These are phyloP conservation scores for Halcyon chelicuti DNA, from an alignment of 2,797 vertebrate genomes.

Conservation along the genomic window DNA sequence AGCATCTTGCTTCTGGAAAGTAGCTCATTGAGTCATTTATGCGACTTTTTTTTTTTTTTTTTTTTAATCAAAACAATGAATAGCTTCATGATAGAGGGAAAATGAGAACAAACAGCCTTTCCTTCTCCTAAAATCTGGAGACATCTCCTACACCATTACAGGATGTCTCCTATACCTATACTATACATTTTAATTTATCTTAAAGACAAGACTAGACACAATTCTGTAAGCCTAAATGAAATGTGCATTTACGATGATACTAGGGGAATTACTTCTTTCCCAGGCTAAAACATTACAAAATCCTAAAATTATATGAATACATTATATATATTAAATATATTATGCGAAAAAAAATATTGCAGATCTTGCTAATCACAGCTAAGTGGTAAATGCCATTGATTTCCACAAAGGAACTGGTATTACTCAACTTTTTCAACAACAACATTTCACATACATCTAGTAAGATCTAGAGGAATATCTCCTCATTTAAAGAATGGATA, in stretches of 20 bases:
- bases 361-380: background rate
- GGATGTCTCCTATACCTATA: background rate
- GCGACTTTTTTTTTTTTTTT: background rate
- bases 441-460: background rate
- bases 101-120: background rate
- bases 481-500: background rate
- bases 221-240: background rate
- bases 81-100: background rate
- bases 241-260: background rate
- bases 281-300: background rate
- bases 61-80: background rate
- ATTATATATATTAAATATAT: no score
- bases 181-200: background rate
- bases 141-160: background rate
- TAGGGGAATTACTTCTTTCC: background rate
- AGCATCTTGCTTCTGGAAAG: background rate
- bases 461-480: background rate
- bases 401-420: background rate
- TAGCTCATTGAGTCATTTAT: background rate
- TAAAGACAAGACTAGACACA: background rate
- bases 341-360: background rate
- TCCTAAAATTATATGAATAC: background rate
- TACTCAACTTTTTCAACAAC: fast-evolving
- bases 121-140: background rate
- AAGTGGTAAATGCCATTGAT: background rate